Evolutionary conservation across 1,140 invertebrate genomes (phyloP).

Genomic region (Drosophila arizonae): DNA sequence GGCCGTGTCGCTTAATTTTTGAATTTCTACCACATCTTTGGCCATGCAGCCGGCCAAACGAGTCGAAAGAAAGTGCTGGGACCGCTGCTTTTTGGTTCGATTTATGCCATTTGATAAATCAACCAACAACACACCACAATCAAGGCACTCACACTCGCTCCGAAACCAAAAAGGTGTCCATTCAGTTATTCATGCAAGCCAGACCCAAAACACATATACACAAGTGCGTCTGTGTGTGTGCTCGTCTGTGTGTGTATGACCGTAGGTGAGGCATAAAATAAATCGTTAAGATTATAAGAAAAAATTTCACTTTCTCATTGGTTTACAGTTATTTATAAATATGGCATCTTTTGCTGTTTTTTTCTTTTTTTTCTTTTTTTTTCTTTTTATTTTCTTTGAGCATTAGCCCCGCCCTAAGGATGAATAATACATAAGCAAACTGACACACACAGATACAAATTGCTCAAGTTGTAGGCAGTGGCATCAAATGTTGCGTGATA

Average conservation of each 20-base stretch:
- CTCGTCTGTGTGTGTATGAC: slow-evolving; percentile 21
- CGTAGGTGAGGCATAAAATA: slow-evolving; percentile 66
- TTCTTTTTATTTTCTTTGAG: slow-evolving; percentile 3
- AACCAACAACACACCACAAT: slow-evolving; percentile 29
- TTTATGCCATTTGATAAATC: slow-evolving; percentile 75
- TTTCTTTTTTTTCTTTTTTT: not conserved
- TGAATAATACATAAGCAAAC: slow-evolving; percentile 29
- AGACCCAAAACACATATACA: slow-evolving; percentile 23
- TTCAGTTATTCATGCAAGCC: slow-evolving; percentile 60
- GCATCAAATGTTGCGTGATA: not conserved
- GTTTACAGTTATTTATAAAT: slow-evolving; percentile 77
- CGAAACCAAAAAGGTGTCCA: slow-evolving; percentile 39
- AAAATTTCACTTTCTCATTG: slow-evolving; percentile 77
- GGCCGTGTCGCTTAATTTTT: slow-evolving; percentile 48
- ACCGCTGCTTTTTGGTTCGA: slow-evolving; percentile 70
- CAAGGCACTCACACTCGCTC: slow-evolving; percentile 28
- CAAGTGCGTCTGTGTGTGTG: not conserved
- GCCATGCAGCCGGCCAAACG: slow-evolving; percentile 56
- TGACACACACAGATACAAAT: not conserved
- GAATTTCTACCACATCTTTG: slow-evolving; percentile 66
- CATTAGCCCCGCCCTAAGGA: slow-evolving; percentile 53
- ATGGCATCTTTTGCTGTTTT: slow-evolving; percentile 50
- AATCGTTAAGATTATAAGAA: slow-evolving; percentile 76
- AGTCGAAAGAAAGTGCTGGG: slow-evolving; percentile 71
- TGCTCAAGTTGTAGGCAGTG: not conserved